Conservation (phyloP, 2,888 invertebrate genomes). For the Chydorus sphaericus region DNA sequence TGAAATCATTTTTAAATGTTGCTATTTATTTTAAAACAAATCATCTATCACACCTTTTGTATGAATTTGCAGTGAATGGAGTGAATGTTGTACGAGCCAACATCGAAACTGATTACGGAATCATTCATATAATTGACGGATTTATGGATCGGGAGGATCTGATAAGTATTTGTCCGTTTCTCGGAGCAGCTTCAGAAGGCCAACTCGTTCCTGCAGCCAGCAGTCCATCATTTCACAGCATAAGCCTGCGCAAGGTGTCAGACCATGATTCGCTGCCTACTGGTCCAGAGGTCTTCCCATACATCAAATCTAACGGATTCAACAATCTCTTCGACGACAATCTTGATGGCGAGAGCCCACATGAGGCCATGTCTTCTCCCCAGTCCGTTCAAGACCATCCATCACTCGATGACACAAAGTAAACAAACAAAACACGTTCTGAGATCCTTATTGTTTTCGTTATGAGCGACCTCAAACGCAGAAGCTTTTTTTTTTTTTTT, state of each 20-base stretch:
- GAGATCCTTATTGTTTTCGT: too few species aligned
- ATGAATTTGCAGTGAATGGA: slow-evolving; percentile 3
- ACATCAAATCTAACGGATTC: background rate
- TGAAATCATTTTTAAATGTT: too few species aligned
- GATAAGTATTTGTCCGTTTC: background rate
- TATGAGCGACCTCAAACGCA: background rate
- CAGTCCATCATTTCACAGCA: background rate
- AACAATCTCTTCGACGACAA: background rate
- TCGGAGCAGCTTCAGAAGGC: background rate
- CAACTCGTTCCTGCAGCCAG: background rate
- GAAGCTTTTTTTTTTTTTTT: background rate
- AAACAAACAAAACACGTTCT: background rate
- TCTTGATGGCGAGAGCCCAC: too few species aligned
- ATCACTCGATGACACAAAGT: background rate
- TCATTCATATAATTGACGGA: slow-evolving; percentile 1
- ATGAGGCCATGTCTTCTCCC: background rate
- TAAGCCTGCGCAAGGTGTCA: background rate
- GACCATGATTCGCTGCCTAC: background rate
- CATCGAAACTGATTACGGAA: slow-evolving; percentile 1
- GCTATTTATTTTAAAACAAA: too few species aligned
- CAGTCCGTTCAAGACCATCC: background rate
- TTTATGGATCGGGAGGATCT: background rate
- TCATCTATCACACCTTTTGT: background rate
- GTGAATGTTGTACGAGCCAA: background rate
- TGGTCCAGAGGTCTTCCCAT: background rate